Evolutionary conservation across 2,888 invertebrate species (phyloP).

Genomic region (Oligia fasciuncula): DNA sequence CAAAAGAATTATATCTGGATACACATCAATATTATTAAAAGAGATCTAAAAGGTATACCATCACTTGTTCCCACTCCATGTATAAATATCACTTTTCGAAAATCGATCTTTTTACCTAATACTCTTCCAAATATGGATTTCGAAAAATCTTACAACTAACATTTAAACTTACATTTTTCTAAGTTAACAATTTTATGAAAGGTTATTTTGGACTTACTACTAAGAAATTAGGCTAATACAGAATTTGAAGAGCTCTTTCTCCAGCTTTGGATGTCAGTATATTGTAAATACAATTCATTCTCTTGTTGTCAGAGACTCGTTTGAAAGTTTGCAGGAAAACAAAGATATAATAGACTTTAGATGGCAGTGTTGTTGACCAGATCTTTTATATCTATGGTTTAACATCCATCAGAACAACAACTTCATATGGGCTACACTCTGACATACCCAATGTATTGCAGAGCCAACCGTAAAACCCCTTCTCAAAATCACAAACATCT

Average conservation of each 20-base stretch:
- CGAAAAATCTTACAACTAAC: slow-evolving; percentile 46
- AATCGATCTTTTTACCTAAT: slow-evolving; percentile 42
- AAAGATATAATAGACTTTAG: slow-evolving; percentile 16
- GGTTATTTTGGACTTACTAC: slow-evolving; percentile 29
- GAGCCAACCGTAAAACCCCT: slow-evolving; percentile 94
- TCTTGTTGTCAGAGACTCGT: not conserved
- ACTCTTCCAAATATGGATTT: slow-evolving; percentile 55
- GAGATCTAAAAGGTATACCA: slow-evolving; percentile 64
- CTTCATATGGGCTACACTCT: slow-evolving; percentile 94
- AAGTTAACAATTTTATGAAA: slow-evolving; percentile 39
- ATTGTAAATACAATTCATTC: slow-evolving; percentile 9
- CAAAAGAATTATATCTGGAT: slow-evolving; percentile 64
- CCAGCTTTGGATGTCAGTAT: not conserved
- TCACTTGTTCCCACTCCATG: slow-evolving; percentile 68
- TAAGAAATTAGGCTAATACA: slow-evolving; percentile 25
- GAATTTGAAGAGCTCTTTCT: not conserved
- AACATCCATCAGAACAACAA: slow-evolving; percentile 91
- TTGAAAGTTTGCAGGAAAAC: slow-evolving; percentile 17
- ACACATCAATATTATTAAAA: slow-evolving; percentile 50
- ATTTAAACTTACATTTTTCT: slow-evolving; percentile 43
- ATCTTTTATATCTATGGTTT: slow-evolving; percentile 72
- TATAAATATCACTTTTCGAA: slow-evolving; percentile 67
- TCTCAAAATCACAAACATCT: slow-evolving; percentile 93
- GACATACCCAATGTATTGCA: slow-evolving; percentile 92
- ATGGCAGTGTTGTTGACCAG: slow-evolving; percentile 27